These are phyloP conservation scores for Patella vulgata DNA, from an alignment of 1,140 invertebrate genomes.

Conservation along the genomic window DNA sequence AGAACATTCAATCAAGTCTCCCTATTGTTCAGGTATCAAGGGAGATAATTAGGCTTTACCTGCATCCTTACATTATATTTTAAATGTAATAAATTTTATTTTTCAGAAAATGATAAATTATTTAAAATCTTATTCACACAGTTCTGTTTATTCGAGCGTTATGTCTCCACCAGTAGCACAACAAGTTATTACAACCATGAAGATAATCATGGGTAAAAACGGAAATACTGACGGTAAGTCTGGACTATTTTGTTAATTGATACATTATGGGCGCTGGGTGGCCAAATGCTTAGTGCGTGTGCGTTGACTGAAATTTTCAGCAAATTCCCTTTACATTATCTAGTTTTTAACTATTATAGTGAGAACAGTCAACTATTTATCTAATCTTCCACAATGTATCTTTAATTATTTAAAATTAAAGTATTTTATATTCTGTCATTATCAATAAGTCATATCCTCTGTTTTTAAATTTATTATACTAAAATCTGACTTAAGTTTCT, in stretches of 20 bases:
- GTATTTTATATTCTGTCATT: neutral
- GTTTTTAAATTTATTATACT: neutral
- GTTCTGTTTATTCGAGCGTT: slow-evolving; percentile 83
- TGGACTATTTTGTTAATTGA: slow-evolving; percentile 10
- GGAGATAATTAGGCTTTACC: neutral
- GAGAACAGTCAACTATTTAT: too few relatives aligned
- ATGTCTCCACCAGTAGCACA: slow-evolving; percentile 92
- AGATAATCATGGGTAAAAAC: slow-evolving; percentile 88
- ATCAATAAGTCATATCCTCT: neutral
- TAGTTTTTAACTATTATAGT: too few relatives aligned
- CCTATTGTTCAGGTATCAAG: neutral
- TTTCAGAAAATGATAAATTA: slow-evolving; percentile 81
- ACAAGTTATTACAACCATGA: slow-evolving; percentile 91
- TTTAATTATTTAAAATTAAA: neutral
- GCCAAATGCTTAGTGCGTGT: too few relatives aligned
- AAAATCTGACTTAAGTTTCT: neutral
- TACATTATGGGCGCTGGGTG: neutral
- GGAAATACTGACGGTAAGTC: slow-evolving; percentile 77
- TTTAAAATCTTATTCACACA: slow-evolving; percentile 84
- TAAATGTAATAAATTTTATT: too few relatives aligned
- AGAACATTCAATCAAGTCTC: neutral
- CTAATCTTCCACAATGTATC: too few relatives aligned
- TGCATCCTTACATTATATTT: too few relatives aligned
- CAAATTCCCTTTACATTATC: too few relatives aligned
- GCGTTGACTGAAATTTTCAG: too few relatives aligned